A percentile compares a stretch with the other conserved stretches of the same genome.
These are phyloP conservation scores for Phoebastria nigripes DNA, from an alignment of 2,797 vertebrate species.

Conservation along the genomic window DNA sequence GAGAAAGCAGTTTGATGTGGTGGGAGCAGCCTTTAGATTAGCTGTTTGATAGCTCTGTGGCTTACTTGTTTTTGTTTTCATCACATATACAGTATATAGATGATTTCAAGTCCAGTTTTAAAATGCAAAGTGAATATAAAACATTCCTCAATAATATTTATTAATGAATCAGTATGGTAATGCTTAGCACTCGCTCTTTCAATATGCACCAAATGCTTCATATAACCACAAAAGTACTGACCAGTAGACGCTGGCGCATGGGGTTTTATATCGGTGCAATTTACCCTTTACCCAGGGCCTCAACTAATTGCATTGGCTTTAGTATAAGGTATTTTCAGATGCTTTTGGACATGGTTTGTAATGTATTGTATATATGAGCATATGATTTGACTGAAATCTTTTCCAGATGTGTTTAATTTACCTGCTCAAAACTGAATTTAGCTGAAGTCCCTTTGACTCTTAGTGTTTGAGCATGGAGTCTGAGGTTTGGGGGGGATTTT, in stretches of 20 bases:
- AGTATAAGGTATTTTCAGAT: background rate
- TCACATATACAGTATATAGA: background rate
- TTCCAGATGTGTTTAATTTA: background rate
- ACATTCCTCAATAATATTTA: background rate
- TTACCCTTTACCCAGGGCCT: background rate
- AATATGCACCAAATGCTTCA: background rate
- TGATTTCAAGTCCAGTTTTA: background rate
- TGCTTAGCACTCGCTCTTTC: background rate
- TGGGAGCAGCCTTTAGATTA: background rate
- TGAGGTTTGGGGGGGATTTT: background rate
- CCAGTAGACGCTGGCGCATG: background rate
- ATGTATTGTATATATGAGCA: accelerated
- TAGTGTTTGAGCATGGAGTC: background rate
- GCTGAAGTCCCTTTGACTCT: background rate
- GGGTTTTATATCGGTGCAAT: background rate
- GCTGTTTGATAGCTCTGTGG: background rate
- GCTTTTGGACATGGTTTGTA: background rate
- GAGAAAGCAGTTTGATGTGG: background rate
- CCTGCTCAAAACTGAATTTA: background rate
- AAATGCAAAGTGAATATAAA: background rate
- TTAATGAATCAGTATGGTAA: background rate
- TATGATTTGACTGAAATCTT: background rate
- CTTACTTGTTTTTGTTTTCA: background rate
- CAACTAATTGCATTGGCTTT: background rate
- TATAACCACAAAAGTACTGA: background rate